Evolutionary conservation across 2,113 vertebrate species (phyloP).

Genomic region (Orthonyx spaldingii): DNA sequence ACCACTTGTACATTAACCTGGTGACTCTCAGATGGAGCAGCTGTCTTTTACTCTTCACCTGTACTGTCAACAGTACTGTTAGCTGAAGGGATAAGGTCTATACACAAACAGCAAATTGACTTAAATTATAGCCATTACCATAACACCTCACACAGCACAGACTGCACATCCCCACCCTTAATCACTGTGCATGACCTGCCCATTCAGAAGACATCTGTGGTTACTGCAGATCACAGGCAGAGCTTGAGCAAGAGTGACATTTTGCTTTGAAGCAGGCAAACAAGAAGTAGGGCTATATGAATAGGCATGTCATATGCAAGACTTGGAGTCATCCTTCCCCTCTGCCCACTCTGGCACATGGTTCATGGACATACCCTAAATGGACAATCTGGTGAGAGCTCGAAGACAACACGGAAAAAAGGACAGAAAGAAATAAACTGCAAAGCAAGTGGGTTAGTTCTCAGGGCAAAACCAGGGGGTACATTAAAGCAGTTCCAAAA

Average conservation of each 20-base stretch:
- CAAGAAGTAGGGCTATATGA: background rate
- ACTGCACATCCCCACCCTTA: background rate
- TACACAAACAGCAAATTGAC: background rate
- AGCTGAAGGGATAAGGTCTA: background rate
- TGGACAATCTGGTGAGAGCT: background rate
- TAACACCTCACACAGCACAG: background rate
- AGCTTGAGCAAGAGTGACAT: background rate
- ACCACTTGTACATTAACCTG: background rate
- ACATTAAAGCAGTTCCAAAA: background rate
- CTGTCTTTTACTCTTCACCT: background rate
- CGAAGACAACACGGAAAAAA: background rate
- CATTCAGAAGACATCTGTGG: background rate
- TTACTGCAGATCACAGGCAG: background rate
- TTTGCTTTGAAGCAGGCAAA: background rate
- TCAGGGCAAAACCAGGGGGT: background rate
- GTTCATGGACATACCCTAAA: background rate
- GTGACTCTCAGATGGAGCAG: background rate
- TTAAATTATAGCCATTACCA: background rate
- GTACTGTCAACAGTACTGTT: background rate
- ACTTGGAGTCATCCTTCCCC: background rate
- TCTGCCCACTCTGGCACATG: background rate
- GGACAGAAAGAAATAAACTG: background rate
- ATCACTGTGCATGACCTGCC: background rate
- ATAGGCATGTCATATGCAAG: background rate
- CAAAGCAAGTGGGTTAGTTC: background rate